Conservation (phyloP, 2,888 invertebrate species). For the Notodromas monacha region DNA sequence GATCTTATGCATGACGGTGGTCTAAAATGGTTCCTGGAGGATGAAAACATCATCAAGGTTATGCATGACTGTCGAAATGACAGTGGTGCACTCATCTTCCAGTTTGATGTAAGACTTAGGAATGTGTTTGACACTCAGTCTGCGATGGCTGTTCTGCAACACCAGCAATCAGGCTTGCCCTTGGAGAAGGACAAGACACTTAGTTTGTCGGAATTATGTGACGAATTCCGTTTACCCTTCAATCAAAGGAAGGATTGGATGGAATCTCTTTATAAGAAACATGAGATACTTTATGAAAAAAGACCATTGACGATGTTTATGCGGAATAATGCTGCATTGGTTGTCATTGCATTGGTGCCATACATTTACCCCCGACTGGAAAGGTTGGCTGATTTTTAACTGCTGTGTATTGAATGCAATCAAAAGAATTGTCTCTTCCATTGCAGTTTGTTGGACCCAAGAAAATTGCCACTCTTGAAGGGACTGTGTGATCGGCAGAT, state of each 20-base stretch:
- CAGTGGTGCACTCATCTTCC: conserved; percentile 49
- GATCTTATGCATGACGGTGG: conserved; percentile 41
- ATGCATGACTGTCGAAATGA: conserved; percentile 75
- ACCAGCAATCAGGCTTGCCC: conserved; percentile 56
- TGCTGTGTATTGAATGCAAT: too few relatives aligned
- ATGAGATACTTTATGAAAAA: conserved; percentile 37
- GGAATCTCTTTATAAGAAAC: conserved; percentile 12
- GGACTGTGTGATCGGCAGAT: too few relatives aligned
- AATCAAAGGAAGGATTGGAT: conserved; percentile 64
- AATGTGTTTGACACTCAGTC: conserved; percentile 74
- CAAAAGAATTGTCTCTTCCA: too few relatives aligned
- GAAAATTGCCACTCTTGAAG: too few relatives aligned
- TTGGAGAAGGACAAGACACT: conserved; percentile 80
- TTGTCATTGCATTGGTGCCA: conserved; percentile 51
- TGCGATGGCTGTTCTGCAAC: conserved; percentile 63
- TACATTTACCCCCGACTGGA: conserved; percentile 42
- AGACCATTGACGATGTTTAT: conserved; percentile 60
- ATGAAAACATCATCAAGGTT: conserved; percentile 42
- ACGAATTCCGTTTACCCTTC: conserved; percentile 48
- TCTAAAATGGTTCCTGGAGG: conserved; percentile 41
- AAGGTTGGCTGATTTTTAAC: too few relatives aligned
- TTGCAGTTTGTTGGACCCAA: too few relatives aligned
- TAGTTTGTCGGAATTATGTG: conserved; percentile 61
- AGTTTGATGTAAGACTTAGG: conserved; percentile 44
- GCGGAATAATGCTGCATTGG: conserved; percentile 62